Conservation (phyloP, 1,140 invertebrate species). For the Panonychus citri region DNA sequence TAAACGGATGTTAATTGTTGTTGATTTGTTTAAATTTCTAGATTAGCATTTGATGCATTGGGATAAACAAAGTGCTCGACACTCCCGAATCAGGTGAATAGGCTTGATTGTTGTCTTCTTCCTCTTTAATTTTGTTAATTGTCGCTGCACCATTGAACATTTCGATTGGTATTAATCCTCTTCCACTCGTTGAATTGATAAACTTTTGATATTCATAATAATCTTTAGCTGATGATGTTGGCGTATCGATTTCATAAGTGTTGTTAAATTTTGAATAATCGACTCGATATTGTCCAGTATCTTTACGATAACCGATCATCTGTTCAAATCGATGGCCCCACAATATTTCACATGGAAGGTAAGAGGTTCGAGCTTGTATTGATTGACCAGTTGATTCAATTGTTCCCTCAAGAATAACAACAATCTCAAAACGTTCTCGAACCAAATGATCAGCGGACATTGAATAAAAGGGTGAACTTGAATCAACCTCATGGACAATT, state of each 20-base stretch:
- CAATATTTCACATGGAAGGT: constrained; percentile 69
- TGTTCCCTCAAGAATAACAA: constrained; percentile 60
- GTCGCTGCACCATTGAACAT: too few species aligned
- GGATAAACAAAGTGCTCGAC: too few species aligned
- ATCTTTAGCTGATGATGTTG: constrained; percentile 64
- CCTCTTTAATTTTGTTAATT: too few species aligned
- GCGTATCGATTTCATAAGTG: constrained; percentile 70
- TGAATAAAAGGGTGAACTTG: constrained; percentile 59
- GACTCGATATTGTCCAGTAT: constrained; percentile 71
- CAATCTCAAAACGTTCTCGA: constrained; percentile 76
- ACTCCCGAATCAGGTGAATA: too few species aligned
- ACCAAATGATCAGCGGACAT: constrained; percentile 66
- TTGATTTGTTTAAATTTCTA: too few species aligned
- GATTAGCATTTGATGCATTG: too few species aligned
- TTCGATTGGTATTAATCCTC: too few species aligned
- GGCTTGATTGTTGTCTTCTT: too few species aligned
- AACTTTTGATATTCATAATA: constrained; percentile 27
- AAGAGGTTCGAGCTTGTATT: constrained; percentile 44
- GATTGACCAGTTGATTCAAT: constrained; percentile 11
- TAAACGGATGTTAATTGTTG: too few species aligned
- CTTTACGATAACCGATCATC: constrained; percentile 70
- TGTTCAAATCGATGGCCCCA: constrained; percentile 74
- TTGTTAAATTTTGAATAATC: constrained; percentile 84
- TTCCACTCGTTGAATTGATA: neutral
- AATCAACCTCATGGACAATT: constrained; percentile 60